Evolutionary conservation across 2,888 invertebrate species (phyloP).

Genomic region (Caenorhabditis japonica): DNA sequence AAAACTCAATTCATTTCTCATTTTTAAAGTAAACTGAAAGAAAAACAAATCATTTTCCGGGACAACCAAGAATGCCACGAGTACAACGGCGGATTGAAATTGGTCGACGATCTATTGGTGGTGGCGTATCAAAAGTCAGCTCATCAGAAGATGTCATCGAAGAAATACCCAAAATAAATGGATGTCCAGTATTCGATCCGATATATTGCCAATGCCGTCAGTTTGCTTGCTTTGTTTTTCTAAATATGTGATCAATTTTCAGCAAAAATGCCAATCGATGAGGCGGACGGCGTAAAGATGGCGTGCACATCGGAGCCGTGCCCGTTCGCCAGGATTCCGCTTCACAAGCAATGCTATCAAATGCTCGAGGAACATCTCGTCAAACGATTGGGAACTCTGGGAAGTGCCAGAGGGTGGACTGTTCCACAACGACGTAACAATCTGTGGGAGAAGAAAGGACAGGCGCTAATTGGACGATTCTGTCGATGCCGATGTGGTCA

Average conservation of each 20-base stretch:
- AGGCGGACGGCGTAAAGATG: conserved; percentile 60
- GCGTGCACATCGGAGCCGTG: conserved; percentile 64
- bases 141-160: background rate
- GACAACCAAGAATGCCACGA: too few relatives aligned
- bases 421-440: conserved; percentile 65
- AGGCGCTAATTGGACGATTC: conserved; percentile 54
- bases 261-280: conserved; percentile 19
- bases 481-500: conserved; percentile 57
- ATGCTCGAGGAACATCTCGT: conserved; percentile 64
- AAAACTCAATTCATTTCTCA: too few relatives aligned
- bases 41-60: too few relatives aligned
- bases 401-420: conserved; percentile 72
- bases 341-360: conserved; percentile 63
- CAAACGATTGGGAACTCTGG: conserved; percentile 53
- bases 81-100: too few relatives aligned
- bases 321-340: conserved; percentile 43
- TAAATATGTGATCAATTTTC: conserved; percentile 6
- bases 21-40: too few relatives aligned
- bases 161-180: conserved; percentile 15
- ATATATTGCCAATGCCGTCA: conserved; percentile 42
- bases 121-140: background rate
- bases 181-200: conserved; percentile 56
- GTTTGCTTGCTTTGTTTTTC: background rate
- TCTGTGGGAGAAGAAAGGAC: conserved; percentile 70
- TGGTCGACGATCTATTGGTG: too few relatives aligned